A percentile compares a stretch with the other conserved stretches of the same genome.
These are phyloP conservation scores for Parnassius mnemosyne DNA, from an alignment of 2,888 invertebrate species.

Conservation along the genomic window DNA sequence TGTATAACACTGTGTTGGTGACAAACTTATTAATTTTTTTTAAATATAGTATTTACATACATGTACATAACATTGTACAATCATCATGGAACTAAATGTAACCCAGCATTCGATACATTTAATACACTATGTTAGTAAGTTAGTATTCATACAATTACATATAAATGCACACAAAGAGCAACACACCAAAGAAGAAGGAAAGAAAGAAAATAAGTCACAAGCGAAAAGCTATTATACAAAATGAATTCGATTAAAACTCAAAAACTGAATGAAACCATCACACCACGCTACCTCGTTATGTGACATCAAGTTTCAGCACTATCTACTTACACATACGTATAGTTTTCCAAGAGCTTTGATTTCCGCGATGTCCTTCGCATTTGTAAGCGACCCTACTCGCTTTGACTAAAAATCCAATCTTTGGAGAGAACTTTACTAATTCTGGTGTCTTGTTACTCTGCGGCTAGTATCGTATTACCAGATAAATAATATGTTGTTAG, in stretches of 20 bases:
- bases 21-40: conserved; percentile 12
- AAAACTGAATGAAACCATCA: conserved; percentile 61
- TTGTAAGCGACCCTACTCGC: conserved; percentile 47
- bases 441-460: conserved; percentile 66
- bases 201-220: conserved; percentile 46
- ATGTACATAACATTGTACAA: no score
- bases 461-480: conserved; percentile 53
- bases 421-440: conserved; percentile 59
- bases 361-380: conserved; percentile 58
- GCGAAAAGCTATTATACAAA: conserved; percentile 53
- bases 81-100: conserved; percentile 17
- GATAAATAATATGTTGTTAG: conserved; percentile 69
- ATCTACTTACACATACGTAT: conserved; percentile 59
- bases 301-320: conserved; percentile 61
- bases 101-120: conserved; percentile 30
- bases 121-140: conserved; percentile 42
- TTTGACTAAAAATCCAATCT: conserved; percentile 69
- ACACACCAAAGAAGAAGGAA: conserved; percentile 61
- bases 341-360: conserved; percentile 40
- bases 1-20: neutral
- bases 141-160: conserved; percentile 41
- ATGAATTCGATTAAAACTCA: conserved; percentile 32
- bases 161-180: conserved; percentile 64
- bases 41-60: no score
- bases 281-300: conserved; percentile 71